These are phyloP conservation scores for Prunella strophiata DNA, from an alignment of 2,797 vertebrate species.

Conservation along the genomic window DNA sequence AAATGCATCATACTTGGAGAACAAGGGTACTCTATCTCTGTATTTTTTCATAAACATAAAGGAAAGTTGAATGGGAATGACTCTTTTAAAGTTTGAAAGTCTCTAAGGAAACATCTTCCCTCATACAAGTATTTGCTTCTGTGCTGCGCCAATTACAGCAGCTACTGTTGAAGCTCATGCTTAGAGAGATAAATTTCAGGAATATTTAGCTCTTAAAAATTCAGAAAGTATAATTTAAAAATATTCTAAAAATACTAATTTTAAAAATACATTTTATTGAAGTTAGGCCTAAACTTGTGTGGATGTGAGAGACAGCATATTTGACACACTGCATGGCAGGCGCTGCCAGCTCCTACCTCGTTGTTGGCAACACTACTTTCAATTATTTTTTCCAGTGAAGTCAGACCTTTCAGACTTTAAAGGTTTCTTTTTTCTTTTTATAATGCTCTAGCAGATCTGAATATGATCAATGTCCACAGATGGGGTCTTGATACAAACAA, in stretches of 20 bases:
- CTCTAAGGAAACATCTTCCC: not conserved
- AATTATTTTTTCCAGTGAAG: not conserved
- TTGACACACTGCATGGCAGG: not conserved
- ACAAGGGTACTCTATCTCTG: not conserved
- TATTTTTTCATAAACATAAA: not conserved
- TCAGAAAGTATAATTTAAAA: not conserved
- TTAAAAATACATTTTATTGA: not conserved
- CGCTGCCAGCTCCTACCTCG: not conserved
- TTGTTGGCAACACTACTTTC: not conserved
- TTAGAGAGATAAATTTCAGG: not conserved
- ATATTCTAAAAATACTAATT: not conserved
- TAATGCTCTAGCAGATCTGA: slow-evolving; percentile 32
- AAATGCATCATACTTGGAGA: not conserved
- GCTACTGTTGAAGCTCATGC: not conserved
- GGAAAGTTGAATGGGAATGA: not conserved
- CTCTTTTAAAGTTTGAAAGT: not conserved
- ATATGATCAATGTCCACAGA: slow-evolving; percentile 12
- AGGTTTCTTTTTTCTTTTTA: not conserved
- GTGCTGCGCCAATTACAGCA: not conserved
- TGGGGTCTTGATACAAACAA: slow-evolving; percentile 12
- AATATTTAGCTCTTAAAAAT: not conserved
- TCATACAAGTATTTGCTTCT: not conserved
- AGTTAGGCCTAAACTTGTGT: not conserved
- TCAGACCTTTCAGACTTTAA: slow-evolving; percentile 14
- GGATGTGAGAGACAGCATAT: accelerated